phyloP scores from a whole-genome alignment of 2,113 vertebrate genomes.

The Ancistrus triradiatus region DNA sequence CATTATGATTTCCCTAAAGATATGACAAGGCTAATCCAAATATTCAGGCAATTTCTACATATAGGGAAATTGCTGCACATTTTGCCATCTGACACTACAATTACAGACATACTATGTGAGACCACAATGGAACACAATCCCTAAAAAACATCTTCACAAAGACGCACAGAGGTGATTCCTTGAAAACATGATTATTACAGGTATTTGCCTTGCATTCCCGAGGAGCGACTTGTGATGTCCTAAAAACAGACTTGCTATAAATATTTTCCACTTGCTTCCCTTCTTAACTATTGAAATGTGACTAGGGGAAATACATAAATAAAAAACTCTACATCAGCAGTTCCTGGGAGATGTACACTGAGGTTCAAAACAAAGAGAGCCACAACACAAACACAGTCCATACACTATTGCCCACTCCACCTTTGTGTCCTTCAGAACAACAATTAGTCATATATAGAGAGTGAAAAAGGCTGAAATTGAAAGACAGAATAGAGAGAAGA shows the following conservation, averaged over 20 bases:
- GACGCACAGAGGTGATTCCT: constrained; percentile 13
- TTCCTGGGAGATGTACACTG: background rate
- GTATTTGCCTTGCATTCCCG: background rate
- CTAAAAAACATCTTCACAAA: background rate
- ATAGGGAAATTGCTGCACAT: constrained; percentile 6
- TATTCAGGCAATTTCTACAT: no score
- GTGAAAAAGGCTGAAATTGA: no score
- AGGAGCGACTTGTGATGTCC: background rate
- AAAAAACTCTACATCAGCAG: background rate
- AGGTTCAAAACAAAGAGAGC: constrained; percentile 17
- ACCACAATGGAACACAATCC: background rate
- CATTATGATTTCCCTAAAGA: no score
- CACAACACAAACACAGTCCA: constrained; percentile 7
- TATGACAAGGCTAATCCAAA: no score
- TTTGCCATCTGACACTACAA: constrained; percentile 9
- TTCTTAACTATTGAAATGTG: constrained; percentile 19
- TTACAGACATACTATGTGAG: background rate
- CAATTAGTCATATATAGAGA: constrained; percentile 14
- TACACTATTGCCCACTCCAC: no score
- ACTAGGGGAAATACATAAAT: constrained; percentile 11
- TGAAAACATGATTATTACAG: constrained; percentile 2
- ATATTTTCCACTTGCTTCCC: constrained; percentile 28
- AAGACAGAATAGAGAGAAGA: no score
- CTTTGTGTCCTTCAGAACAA: no score
- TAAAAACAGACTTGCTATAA: constrained; percentile 5